phyloP scores from a whole-genome alignment of 1,140 invertebrate genomes.

The Meloidogyne exigua region DNA sequence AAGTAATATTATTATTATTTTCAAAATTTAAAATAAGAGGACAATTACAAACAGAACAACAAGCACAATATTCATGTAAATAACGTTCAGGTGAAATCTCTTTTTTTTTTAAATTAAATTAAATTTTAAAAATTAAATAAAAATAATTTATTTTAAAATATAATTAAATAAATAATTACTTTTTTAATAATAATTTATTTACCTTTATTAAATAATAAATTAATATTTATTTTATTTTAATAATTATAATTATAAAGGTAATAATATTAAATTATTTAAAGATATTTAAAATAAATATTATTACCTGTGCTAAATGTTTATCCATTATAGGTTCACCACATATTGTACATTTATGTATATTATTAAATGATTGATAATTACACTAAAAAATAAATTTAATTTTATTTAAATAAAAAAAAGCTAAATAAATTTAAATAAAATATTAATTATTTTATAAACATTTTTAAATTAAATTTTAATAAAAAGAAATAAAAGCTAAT shows the following conservation, averaged over 20 bases:
- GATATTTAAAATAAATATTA: too few relatives aligned
- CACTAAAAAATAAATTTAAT: background rate
- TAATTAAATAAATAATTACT: too few relatives aligned
- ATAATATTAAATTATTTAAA: too few relatives aligned
- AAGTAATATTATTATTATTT: too few relatives aligned
- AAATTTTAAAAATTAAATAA: background rate
- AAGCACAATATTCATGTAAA: conserved; percentile 18
- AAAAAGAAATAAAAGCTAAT: background rate
- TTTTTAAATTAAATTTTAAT: background rate
- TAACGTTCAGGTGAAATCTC: conserved; percentile 12
- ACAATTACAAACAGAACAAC: conserved; percentile 15
- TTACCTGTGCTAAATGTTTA: background rate
- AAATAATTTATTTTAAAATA: background rate
- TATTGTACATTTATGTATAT: background rate
- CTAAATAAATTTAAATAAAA: background rate
- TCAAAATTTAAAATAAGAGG: background rate
- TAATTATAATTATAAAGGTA: too few relatives aligned
- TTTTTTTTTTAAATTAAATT: background rate
- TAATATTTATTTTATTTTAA: too few relatives aligned
- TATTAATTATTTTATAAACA: background rate
- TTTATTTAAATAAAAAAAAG: background rate
- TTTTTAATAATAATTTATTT: too few relatives aligned
- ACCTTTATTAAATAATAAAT: too few relatives aligned
- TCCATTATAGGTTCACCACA: background rate
- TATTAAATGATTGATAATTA: background rate